phyloP scores from a whole-genome alignment of 2,113 vertebrate species.

The Chloebia gouldiae region DNA sequence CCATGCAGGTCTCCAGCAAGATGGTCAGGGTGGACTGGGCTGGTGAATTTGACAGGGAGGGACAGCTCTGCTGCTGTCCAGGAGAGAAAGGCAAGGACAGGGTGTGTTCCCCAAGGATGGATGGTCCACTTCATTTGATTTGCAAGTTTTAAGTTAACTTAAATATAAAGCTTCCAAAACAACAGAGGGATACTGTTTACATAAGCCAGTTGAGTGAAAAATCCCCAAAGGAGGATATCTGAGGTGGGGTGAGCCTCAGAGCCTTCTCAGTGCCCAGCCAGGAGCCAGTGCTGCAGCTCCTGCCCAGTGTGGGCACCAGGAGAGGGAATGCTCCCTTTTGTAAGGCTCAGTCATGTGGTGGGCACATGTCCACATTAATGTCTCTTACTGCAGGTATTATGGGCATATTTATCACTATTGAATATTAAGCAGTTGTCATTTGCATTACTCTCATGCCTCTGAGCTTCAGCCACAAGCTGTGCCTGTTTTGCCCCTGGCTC shows the following conservation, averaged over 20 bases:
- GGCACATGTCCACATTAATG: neutral
- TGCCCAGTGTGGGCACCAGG: neutral
- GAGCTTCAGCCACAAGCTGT: neutral
- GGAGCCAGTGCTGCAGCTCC: neutral
- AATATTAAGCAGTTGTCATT: neutral
- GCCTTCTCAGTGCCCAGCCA: accelerated
- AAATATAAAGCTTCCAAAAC: neutral
- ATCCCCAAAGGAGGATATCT: accelerated
- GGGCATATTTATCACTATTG: neutral
- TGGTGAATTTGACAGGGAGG: neutral
- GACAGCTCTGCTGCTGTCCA: neutral
- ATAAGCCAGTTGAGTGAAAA: neutral
- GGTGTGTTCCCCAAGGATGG: neutral
- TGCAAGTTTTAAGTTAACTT: neutral
- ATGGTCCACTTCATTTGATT: neutral
- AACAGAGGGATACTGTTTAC: neutral
- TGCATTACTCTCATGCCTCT: neutral
- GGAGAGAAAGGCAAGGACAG: neutral
- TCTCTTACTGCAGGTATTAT: neutral
- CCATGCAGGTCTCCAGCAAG: neutral
- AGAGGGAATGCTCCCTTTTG: neutral
- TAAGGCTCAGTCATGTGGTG: neutral
- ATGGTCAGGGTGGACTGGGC: neutral
- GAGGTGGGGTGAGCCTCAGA: neutral
- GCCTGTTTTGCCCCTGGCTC: neutral